phyloP scores from a whole-genome alignment of 2,113 vertebrate species.

The Thomomys bottae region DNA sequence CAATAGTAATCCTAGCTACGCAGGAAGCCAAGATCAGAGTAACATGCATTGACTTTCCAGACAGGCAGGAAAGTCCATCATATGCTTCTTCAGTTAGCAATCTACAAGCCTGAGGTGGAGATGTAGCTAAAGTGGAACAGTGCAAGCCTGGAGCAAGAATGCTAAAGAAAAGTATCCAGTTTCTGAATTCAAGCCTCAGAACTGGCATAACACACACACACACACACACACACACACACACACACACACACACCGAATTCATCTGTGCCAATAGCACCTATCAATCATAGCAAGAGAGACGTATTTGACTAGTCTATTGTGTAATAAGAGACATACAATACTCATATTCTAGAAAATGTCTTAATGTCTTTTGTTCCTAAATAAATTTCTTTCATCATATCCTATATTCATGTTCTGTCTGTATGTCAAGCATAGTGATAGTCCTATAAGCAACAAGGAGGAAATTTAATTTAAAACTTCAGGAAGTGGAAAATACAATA shows the following conservation, averaged over 20 bases:
- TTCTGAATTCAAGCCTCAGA: too few species aligned
- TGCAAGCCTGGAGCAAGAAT: too few species aligned
- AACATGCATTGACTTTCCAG: too few species aligned
- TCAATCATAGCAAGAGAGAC: not conserved
- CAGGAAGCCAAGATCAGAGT: too few species aligned
- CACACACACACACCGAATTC: not conserved
- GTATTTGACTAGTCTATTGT: not conserved
- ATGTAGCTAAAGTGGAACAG: too few species aligned
- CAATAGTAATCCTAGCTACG: too few species aligned
- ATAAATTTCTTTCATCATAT: not conserved
- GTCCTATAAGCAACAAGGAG: not conserved
- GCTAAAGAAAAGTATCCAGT: too few species aligned
- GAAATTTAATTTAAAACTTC: conserved; percentile 39
- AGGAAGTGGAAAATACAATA: conserved; percentile 47
- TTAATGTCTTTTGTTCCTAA: conserved; percentile 2
- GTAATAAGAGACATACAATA: not conserved
- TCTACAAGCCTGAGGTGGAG: too few species aligned
- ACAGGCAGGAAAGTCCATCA: too few species aligned
- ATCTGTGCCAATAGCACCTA: not conserved
- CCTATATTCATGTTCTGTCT: not conserved
- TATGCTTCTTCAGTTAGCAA: too few species aligned
- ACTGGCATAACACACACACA: too few species aligned
- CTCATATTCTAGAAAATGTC: not conserved
- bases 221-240: too few species aligned
- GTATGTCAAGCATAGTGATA: not conserved